Conservation (phyloP, 1,140 invertebrate genomes). For the Colletes gigas region DNA sequence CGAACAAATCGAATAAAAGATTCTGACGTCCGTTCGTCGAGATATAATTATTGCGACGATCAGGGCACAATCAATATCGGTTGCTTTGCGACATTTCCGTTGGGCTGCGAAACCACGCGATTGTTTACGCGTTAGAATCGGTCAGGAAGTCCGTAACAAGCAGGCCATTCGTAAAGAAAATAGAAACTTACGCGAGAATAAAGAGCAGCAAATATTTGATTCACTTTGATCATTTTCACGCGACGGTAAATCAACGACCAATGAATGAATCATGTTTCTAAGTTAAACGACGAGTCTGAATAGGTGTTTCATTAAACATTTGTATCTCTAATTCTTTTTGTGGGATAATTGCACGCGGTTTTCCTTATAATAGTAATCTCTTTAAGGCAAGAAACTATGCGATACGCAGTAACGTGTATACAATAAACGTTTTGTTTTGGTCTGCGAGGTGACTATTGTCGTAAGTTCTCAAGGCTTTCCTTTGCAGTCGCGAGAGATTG, state of each 20-base stretch:
- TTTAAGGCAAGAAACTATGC: neutral
- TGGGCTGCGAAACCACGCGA: neutral
- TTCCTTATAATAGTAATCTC: neutral
- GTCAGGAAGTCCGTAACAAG: conserved; percentile 21
- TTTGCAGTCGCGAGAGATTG: no score
- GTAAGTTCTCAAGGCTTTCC: neutral
- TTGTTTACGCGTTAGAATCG: neutral
- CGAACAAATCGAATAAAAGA: neutral
- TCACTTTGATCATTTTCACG: neutral
- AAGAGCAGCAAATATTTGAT: conserved; percentile 4
- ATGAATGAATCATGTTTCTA: neutral
- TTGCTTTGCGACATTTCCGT: neutral
- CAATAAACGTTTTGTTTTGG: neutral
- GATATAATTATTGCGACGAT: neutral
- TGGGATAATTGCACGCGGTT: neutral
- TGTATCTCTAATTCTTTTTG: neutral
- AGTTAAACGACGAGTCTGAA: neutral
- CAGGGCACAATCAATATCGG: neutral
- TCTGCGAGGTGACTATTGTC: neutral
- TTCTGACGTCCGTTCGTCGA: neutral
- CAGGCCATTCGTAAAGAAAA: conserved; percentile 5
- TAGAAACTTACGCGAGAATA: neutral
- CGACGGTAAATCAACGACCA: neutral
- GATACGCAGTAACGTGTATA: neutral
- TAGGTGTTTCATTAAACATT: neutral